A percentile compares a stretch with the other conserved stretches of the same genome.
phyloP scores from a whole-genome alignment of 2,113 vertebrate species.

The Cynocephalus volans region DNA sequence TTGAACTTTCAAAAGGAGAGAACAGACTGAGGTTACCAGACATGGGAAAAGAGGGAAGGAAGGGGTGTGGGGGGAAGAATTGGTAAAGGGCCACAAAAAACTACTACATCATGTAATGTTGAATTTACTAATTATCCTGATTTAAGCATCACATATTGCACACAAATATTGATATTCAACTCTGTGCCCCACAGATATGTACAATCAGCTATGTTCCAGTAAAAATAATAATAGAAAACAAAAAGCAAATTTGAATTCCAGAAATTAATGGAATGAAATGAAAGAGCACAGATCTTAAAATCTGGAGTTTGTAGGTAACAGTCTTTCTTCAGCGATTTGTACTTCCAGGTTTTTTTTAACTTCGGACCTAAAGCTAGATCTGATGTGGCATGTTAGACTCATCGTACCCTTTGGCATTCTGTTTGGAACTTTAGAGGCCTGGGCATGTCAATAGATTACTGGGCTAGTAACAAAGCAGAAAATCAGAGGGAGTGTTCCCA shows the following conservation, averaged over 20 bases:
- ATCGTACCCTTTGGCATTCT: not conserved
- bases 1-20: too few species aligned
- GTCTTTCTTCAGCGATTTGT: not conserved
- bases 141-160: too few species aligned
- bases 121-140: too few species aligned
- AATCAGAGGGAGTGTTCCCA: not conserved
- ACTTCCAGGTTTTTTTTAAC: slow-evolving; percentile 29
- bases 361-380: slow-evolving; percentile 5
- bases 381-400: not conserved
- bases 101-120: too few species aligned
- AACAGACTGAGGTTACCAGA: too few species aligned
- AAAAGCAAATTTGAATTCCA: slow-evolving; percentile 17
- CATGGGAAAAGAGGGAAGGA: too few species aligned
- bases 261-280: not conserved
- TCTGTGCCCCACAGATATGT: too few species aligned
- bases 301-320: not conserved
- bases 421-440: not conserved
- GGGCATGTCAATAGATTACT: not conserved
- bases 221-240: too few species aligned
- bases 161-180: too few species aligned
- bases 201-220: too few species aligned
- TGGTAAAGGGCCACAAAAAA: too few species aligned
- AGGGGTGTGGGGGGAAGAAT: too few species aligned
- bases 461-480: not conserved
- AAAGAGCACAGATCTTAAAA: slow-evolving; percentile 13